These are phyloP conservation scores for Poliocrania exsul DNA, from an alignment of 2,797 vertebrate genomes.

Conservation along the genomic window DNA sequence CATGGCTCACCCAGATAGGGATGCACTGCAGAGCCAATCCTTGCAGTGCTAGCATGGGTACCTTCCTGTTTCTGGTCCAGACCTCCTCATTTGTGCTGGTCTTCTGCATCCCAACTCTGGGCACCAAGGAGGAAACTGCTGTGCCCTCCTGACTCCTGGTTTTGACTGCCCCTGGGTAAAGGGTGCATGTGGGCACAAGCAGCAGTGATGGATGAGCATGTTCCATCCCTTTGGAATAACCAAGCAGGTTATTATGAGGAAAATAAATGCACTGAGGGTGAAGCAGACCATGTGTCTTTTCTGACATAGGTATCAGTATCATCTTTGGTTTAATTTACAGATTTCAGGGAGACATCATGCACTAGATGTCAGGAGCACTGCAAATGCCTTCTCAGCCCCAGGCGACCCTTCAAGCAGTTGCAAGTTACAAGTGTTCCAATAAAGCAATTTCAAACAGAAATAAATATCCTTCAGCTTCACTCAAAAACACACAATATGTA, in stretches of 20 bases:
- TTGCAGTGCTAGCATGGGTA: fast-evolving
- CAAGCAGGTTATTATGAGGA: background rate
- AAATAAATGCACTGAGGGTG: background rate
- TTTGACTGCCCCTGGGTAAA: background rate
- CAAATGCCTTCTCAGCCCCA: conserved; percentile 28
- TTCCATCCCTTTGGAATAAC: background rate
- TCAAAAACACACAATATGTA: background rate
- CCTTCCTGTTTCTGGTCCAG: background rate
- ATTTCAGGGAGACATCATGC: background rate
- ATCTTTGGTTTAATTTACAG: background rate
- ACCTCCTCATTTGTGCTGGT: background rate
- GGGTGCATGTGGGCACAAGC: fast-evolving
- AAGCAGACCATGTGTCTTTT: background rate
- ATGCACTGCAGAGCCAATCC: fast-evolving
- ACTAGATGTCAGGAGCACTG: background rate
- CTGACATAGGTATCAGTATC: background rate
- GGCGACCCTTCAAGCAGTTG: conserved; percentile 18
- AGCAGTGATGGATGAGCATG: background rate
- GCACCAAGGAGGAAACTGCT: background rate
- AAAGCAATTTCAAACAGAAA: conserved; percentile 3
- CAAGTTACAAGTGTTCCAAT: conserved; percentile 7
- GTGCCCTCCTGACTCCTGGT: background rate
- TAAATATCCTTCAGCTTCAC: background rate
- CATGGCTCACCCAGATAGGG: background rate
- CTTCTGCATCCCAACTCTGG: background rate